phyloP scores from a whole-genome alignment of 2,888 invertebrate species.

The Abscondita cerata region DNA sequence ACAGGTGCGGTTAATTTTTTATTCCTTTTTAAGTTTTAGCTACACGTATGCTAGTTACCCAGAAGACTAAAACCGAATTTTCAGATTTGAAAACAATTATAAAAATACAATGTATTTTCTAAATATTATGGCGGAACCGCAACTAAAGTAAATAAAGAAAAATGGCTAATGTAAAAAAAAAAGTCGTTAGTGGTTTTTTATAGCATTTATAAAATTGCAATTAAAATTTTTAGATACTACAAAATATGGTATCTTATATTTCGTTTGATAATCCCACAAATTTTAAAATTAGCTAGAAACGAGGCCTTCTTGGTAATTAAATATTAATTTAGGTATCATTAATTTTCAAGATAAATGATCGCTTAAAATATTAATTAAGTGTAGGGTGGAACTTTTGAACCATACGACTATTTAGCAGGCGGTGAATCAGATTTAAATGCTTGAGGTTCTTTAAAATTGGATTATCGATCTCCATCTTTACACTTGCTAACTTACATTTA shows the following conservation, averaged over 20 bases:
- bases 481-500: constrained; percentile 20
- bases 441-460: constrained; percentile 28
- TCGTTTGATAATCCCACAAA: constrained; percentile 27
- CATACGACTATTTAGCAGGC: constrained; percentile 34
- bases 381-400: constrained; percentile 44
- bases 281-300: constrained; percentile 42
- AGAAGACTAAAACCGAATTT: too few relatives aligned
- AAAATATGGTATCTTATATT: constrained; percentile 17
- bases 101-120: too few relatives aligned
- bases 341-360: constrained; percentile 56
- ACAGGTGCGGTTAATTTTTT: constrained; percentile 31
- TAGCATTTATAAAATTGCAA: constrained; percentile 13
- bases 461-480: constrained; percentile 28
- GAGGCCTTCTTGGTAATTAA: constrained; percentile 52
- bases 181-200: constrained; percentile 5
- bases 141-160: constrained; percentile 7
- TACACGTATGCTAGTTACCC: not conserved
- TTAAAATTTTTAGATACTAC: constrained; percentile 18
- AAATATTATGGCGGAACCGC: too few relatives aligned
- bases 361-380: constrained; percentile 55
- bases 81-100: too few relatives aligned
- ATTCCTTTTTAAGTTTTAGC: constrained; percentile 21
- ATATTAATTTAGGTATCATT: constrained; percentile 55
- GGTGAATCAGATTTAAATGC: constrained; percentile 32
- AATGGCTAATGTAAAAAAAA: constrained; percentile 5